Evolutionary conservation across 2,113 vertebrate genomes (phyloP), one percentile per base, ranked within the genome.

Genomic region (Tenebrosternarchus preto): DNA sequence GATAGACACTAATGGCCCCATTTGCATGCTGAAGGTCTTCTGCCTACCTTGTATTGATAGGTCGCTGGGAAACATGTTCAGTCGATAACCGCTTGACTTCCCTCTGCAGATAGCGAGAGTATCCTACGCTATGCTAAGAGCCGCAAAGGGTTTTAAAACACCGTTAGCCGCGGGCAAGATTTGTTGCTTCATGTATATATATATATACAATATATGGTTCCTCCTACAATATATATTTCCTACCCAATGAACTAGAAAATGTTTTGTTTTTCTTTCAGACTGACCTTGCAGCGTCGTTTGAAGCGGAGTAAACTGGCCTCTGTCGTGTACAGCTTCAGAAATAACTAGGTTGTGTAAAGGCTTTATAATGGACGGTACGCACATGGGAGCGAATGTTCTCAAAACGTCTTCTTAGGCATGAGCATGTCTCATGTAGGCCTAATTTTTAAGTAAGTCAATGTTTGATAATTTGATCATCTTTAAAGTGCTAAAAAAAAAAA

Each of bases 41-140:
- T 70, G 71, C 88, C 88, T 90, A 36, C 85, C 69, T 85, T 88
- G 86, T 86, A 91, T 89, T 84, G 86, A 88, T 88, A 61, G 55
- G 73, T 67, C 64, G 64, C 81, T 61, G 64, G 85, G 83, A 88
- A 80, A 76, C 81, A 46, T 69, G 70, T 73, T 78, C 83, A 78
- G 36, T 85, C 76, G 87, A 67, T 83, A 70, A 63, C 67, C 69
- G 15, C 8, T 80, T 24, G 17, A 73, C 73, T 39, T 67, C 70
- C 82, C 56, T 72, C 72, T 76, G 39, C 73, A 67, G 73, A 59
- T 71, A 6, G 24, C 15, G 56, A 60, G 33, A 73, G 27, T 9
- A 43, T 7, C 36, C 3, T 46, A 5, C n/a, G 20, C 12, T 20
- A 24, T 8, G 29, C 77, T n/a, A 76, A 80, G 79, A 73, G 74